Conservation (phyloP, 1,140 invertebrate species). For the Sminthurinus signatus region DNA sequence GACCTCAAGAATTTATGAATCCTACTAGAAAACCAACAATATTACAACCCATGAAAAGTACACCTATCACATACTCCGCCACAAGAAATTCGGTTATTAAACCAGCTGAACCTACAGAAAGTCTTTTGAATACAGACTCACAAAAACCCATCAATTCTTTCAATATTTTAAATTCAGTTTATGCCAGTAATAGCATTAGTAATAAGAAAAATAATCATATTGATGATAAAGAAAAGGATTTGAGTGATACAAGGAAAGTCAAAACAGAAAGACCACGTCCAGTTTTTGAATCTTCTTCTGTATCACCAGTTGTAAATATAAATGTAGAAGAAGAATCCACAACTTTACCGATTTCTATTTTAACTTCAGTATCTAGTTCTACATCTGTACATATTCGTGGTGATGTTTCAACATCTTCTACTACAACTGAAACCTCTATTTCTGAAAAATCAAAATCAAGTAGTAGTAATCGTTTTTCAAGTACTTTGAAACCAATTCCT, state of each 20-base stretch:
- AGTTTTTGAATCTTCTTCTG: background rate
- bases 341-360: conserved; percentile 3
- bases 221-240: conserved; percentile 5
- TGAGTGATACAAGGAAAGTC: background rate
- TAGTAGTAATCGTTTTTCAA: background rate
- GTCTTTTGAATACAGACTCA: conserved; percentile 7
- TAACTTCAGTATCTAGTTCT: conserved; percentile 20
- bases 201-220: no score
- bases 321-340: background rate
- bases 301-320: no score
- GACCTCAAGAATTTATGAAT: conserved; percentile 6
- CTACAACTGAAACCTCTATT: background rate
- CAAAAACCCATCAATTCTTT: conserved; percentile 28
- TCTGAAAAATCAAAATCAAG: background rate
- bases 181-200: background rate
- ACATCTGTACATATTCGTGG: conserved; percentile 16
- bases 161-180: conserved; percentile 20
- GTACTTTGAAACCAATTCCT: background rate
- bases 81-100: conserved; percentile 32
- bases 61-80: conserved; percentile 13
- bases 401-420: conserved; percentile 3
- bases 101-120: conserved; percentile 22
- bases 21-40: conserved; percentile 13
- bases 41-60: conserved; percentile 26
- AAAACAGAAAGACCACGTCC: background rate